Evolutionary conservation across 2,797 vertebrate genomes (phyloP), one percentile per base, ranked within the genome.

Genomic region (Hirundo rustica): DNA sequence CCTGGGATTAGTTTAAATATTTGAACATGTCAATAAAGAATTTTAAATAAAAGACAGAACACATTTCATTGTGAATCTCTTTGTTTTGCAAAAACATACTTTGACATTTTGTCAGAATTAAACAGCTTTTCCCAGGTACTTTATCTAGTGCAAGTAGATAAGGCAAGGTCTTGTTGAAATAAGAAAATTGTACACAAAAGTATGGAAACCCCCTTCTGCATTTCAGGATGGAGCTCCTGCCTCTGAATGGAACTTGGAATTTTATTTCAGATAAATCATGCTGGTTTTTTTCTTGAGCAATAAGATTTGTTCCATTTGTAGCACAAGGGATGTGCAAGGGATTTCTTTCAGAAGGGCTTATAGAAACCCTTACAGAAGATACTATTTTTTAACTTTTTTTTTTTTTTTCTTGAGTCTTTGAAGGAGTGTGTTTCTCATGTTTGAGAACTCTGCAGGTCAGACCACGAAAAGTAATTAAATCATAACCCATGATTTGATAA

Each of bases 21-120:
- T 96, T 96, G 94, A 92, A 93, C 85, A 86, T 17, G 78, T 83
- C 91, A 94, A 93, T 90, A 93, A 93, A 88, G 76, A 93, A 90
- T 94, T 88, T 93, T 50, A 93, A 96, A 90, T 73, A 91, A 94
- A 95, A 90, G 64, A 34, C 64, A 58, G 55, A 94, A 50, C 67
- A 86, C 36, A 81, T 84, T 95, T 86, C 1, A 0, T 88, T 88
- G 92, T 66, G 92, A 79, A 92, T 76, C 74, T 93, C 89, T 96
- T 96, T 96, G 89, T 93, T 96, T 92, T 86, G 66, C 67, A 86
- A 53, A 88, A 85, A 93, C 0, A 1, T 88, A 90, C 91, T 91
- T 73, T 90, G 88, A 93, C 64, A 64, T 90, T 93, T 91, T 89
- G 88, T 92, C 92, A 82, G 83, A 88, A 86, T 85, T 92, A 82